phyloP scores from a whole-genome alignment of 2,888 invertebrate species.

The Agonum fuliginosum region DNA sequence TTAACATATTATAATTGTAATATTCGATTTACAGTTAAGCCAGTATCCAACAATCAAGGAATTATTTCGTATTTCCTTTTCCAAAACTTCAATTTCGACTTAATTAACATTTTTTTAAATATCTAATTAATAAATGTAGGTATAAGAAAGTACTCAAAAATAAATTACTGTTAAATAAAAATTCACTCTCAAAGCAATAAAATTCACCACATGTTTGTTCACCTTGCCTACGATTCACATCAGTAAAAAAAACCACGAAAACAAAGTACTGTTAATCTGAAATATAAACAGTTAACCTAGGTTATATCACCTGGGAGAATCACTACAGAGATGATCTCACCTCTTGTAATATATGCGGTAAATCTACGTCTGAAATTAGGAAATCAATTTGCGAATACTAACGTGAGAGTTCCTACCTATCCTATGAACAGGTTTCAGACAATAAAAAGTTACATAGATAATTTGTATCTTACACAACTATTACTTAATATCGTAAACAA shows the following conservation, averaged over 20 bases:
- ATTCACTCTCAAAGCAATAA: background rate
- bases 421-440: slow-evolving; percentile 19
- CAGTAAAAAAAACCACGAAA: background rate
- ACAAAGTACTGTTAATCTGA: background rate
- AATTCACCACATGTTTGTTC: background rate
- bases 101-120: too few species aligned
- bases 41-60: too few species aligned
- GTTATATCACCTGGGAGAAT: background rate
- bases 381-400: slow-evolving; percentile 13
- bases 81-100: too few species aligned
- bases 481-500: slow-evolving; percentile 36
- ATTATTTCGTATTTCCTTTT: too few species aligned
- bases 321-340: background rate
- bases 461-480: slow-evolving; percentile 34
- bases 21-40: too few species aligned
- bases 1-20: too few species aligned
- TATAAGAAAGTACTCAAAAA: too few species aligned
- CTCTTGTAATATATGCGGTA: background rate
- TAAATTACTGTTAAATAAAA: too few species aligned
- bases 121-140: too few species aligned
- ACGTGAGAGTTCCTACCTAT: slow-evolving; percentile 21
- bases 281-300: background rate
- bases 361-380: background rate
- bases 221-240: background rate
- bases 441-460: slow-evolving; percentile 32